These are phyloP conservation scores for Penaeus monodon DNA, from an alignment of 2,888 invertebrate genomes.

Conservation along the genomic window DNA sequence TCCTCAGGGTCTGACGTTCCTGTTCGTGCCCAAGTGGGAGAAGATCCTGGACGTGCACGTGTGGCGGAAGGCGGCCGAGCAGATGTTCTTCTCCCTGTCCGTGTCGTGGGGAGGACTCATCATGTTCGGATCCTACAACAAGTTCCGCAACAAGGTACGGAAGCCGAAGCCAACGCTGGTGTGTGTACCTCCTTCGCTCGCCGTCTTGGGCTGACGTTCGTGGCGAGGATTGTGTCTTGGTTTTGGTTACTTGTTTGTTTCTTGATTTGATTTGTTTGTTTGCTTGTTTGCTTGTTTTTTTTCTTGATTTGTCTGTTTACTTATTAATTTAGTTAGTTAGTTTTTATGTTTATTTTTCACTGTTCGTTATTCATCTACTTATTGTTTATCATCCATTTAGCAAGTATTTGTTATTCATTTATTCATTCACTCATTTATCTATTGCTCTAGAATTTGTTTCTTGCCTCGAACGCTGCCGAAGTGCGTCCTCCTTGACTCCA, in stretches of 20 bases:
- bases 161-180: too few species aligned
- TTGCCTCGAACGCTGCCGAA: too few species aligned
- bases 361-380: not conserved
- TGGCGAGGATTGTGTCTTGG: too few species aligned
- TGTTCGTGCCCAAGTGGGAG: constrained; percentile 68
- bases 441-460: too few species aligned
- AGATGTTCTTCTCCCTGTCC: constrained; percentile 86
- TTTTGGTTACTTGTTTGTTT: not conserved
- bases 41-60: constrained; percentile 72
- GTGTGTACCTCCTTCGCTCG: too few species aligned
- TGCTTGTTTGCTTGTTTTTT: not conserved
- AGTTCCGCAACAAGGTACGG: constrained; percentile 75
- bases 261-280: not conserved
- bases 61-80: constrained; percentile 87
- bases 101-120: constrained; percentile 84
- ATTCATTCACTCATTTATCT: too few species aligned
- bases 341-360: too few species aligned
- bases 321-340: not conserved
- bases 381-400: not conserved
- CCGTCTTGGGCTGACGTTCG: too few species aligned
- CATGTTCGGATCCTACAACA: constrained; percentile 78
- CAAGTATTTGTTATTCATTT: too few species aligned
- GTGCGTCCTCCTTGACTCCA: too few species aligned
- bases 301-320: not conserved
- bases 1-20: constrained; percentile 67